Evolutionary conservation across 2,888 invertebrate genomes (phyloP), one percentile per base, ranked within the genome.

Genomic region (Hermaeophaga mercurialis): DNA sequence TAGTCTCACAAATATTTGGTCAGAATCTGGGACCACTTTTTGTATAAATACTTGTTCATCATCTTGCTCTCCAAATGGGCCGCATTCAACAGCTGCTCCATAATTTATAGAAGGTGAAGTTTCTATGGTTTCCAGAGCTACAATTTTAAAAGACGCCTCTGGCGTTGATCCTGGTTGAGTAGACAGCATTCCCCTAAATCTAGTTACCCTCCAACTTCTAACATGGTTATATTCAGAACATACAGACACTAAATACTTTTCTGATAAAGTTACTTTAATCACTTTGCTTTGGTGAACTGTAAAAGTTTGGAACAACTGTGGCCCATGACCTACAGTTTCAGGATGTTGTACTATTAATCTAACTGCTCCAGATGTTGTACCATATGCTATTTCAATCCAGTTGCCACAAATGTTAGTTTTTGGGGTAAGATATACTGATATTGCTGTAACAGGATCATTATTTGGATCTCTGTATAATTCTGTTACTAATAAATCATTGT

Each of bases 351-450:
- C 97, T 56, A 99, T 97, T 1, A 99, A 96, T 22, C 97, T 84
- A 12, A 99, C 97, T 0, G 93, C 93, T 1, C 98, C 98, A 12
- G 91, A 92, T 65, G 91, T 89, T 0, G 98, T 99, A 2, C 98
- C 99, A 77, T 99, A 99, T 0, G 98, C 99, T 70, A 99, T 98
- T 80, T 99, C 99, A 71, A 99, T 96, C 97, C 98, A 98, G 79
- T 98, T 98, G 38, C 97, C 97, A 79, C 95, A 95, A 56, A 96
- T 82, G 82, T 93, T 96, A 59, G 97, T 97, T 83, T 98, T 98
- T 9, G 97, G 97, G n/a, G 98, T 97, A 22, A 98, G 83, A 78
- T 98, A 99, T 1, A 98, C 97, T 22, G 96, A 96, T 73, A 99
- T 94, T 4, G 98, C 96, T 17, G 98, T 98, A 54, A 99, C 97